These are phyloP conservation scores for Acronicta aceris DNA, from an alignment of 2,888 invertebrate species.

Conservation along the genomic window DNA sequence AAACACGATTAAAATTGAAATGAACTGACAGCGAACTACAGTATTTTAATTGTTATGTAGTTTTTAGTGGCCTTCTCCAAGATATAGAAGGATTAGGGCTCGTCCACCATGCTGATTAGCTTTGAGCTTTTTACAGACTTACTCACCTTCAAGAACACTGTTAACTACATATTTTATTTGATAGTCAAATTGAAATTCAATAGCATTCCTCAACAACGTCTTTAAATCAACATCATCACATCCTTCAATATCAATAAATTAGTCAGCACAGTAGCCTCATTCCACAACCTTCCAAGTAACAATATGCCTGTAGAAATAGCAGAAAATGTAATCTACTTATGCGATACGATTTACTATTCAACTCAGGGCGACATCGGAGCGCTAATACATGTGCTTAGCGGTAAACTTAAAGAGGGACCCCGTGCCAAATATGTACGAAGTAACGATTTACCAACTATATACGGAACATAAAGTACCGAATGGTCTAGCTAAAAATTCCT, in stretches of 20 bases:
- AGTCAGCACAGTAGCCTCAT: slow-evolving; percentile 45
- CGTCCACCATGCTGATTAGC: too few species aligned
- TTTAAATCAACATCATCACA: slow-evolving; percentile 21
- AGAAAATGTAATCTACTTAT: slow-evolving; percentile 61
- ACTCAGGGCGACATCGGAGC: slow-evolving; percentile 71
- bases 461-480: slow-evolving; percentile 82
- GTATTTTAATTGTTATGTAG: too few species aligned
- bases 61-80: too few species aligned
- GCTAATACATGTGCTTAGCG: slow-evolving; percentile 85
- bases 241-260: slow-evolving; percentile 39
- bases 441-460: slow-evolving; percentile 82
- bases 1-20: not conserved
- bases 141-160: not conserved
- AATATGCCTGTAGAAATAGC: slow-evolving; percentile 54
- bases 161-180: not conserved
- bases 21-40: too few species aligned
- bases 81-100: too few species aligned
- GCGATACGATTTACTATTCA: slow-evolving; percentile 69
- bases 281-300: slow-evolving; percentile 46
- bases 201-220: slow-evolving; percentile 1
- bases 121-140: too few species aligned
- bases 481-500: slow-evolving; percentile 51
- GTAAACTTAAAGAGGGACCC: slow-evolving; percentile 79
- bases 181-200: not conserved
- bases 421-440: slow-evolving; percentile 85